Base-by-base conservation (phyloP, 2,888 invertebrate genomes). In the Cyrtodaria siliqua region DNA sequence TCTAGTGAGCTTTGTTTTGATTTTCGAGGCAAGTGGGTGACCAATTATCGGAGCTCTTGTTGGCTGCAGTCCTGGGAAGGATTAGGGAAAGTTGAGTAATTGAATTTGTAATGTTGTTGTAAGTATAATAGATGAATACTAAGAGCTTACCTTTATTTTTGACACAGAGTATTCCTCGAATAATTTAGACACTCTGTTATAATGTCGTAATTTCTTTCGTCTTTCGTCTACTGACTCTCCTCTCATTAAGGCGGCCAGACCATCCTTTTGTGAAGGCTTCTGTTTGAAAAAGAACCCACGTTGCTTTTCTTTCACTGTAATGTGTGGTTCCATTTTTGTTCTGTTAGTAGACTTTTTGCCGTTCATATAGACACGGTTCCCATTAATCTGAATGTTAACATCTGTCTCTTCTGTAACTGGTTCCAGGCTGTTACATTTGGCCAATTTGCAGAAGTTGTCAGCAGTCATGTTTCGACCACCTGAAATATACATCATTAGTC, bases 91-190 rank as follows among this genome's bases (percentile, higher is more conserved):
- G n/a, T n/a, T n/a, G n/a, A n/a, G n/a, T n/a, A n/a, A n/a, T n/a
- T n/a, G n/a, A n/a, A n/a, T n/a, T n/a, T n/a, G n/a, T n/a, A n/a
- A n/a, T n/a, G n/a, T n/a, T n/a, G n/a, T n/a, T n/a, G n/a, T n/a
- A n/a, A n/a, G n/a, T n/a, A n/a, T n/a, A n/a, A n/a, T n/a, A n/a
- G n/a, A n/a, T n/a, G n/a, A n/a, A n/a, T n/a, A n/a, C n/a, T n/a
- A n/a, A n/a, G n/a, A n/a, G n/a, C n/a, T n/a, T 62, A 81, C 81
- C 69, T 74, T 71, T 20, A 81, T 81, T 68, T 81, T 81, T 3
- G 81, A 74, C 38, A 81, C 61, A 27, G 77, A 78, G 55, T 64
- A 81, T 38, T 81, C 81, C 47, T 78, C 81, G 68, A 80, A 80
- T 24, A 80, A 33, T 20, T 73, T 62, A 14, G 80, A 72, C 70